Evolutionary conservation across 2,888 invertebrate species (phyloP), one percentile per base, ranked within the genome.

Genomic region (Acronicta alni): DNA sequence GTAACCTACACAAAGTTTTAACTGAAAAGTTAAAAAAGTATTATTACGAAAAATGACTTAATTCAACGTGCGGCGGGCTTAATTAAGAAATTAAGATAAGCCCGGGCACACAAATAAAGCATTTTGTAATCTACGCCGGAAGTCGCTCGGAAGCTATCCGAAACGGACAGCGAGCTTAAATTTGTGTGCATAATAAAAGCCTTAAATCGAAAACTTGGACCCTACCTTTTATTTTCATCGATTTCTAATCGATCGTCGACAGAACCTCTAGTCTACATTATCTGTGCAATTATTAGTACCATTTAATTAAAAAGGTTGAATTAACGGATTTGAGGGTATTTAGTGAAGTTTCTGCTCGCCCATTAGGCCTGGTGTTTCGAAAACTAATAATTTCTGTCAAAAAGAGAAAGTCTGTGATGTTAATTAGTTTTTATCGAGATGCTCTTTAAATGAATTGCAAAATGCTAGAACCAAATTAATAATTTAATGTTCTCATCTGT

Each of bases 61-160:
- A 83, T 82, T 81, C 75, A 75, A 75, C 71, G 71, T 81, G 75
- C 75, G 79, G 78, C 71, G 82, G 75, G 73, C 75, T 89, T 92
- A 91, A 93, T 93, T 92, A 91, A 91, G 90, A 89, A 91, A 90
- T 91, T 89, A 90, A 91, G 92, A 93, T 93, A 92, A 88, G 77
- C 71, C 54, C 37, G 74, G 75, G 82, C 81, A 87, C 86, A 87
- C 88, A 88, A 88, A 91, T 87, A 88, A 89, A 89, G 81, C 83
- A 84, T 85, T 89, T 86, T 82, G 83, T 88, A 89, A 91, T 90
- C 90, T 89, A 87, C 81, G 67, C 89, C 90, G 91, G 92, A 92
- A 91, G 82, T 85, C 83, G 77, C 81, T 88, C 90, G 89, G 91
- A 89, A 92, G 91, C 89, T 84, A 82, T 82, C 84, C 84, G 82